These are phyloP conservation scores for Lutjanus erythropterus DNA, from an alignment of 2,113 vertebrate genomes.

Conservation along the genomic window DNA sequence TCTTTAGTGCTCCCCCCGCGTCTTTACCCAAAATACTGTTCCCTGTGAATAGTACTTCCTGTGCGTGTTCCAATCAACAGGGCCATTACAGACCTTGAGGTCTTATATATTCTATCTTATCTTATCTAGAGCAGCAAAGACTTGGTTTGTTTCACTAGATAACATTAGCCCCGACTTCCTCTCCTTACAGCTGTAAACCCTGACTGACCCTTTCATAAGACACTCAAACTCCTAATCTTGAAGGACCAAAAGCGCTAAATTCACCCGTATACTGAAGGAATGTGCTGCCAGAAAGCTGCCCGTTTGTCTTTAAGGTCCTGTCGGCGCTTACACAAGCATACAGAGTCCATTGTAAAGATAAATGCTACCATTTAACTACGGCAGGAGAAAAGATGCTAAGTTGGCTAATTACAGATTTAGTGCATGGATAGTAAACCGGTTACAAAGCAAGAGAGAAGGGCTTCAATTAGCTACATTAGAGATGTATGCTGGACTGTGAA, in stretches of 20 bases:
- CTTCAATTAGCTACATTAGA: slow-evolving; percentile 76
- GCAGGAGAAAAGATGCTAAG: slow-evolving; percentile 67
- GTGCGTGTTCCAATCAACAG: slow-evolving; percentile 60
- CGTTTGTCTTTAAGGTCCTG: slow-evolving; percentile 52
- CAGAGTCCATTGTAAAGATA: slow-evolving; percentile 64
- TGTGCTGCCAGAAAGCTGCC: slow-evolving; percentile 24
- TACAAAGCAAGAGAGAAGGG: slow-evolving; percentile 69
- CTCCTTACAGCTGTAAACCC: slow-evolving; percentile 52
- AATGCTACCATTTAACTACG: slow-evolving; percentile 71
- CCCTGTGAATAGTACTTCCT: slow-evolving; percentile 58
- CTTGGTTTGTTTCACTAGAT: slow-evolving; percentile 75
- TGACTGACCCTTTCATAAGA: slow-evolving; percentile 59
- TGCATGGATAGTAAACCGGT: slow-evolving; percentile 75
- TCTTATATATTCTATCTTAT: slow-evolving; percentile 70
- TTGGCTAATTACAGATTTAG: slow-evolving; percentile 82
- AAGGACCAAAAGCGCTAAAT: slow-evolving; percentile 9
- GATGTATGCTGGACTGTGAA: slow-evolving; percentile 68
- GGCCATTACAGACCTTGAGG: slow-evolving; percentile 47
- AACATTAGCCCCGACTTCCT: slow-evolving; percentile 74
- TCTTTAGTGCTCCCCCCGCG: slow-evolving; percentile 26
- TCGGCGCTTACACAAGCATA: slow-evolving; percentile 35
- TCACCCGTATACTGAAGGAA: slow-evolving; percentile 9
- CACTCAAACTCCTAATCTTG: slow-evolving; percentile 21
- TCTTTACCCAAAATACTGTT: slow-evolving; percentile 38
- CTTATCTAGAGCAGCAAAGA: slow-evolving; percentile 70